Base-by-base conservation (phyloP, 92 coral and sea anemone species). In the Epizoanthus stellaris region DNA sequence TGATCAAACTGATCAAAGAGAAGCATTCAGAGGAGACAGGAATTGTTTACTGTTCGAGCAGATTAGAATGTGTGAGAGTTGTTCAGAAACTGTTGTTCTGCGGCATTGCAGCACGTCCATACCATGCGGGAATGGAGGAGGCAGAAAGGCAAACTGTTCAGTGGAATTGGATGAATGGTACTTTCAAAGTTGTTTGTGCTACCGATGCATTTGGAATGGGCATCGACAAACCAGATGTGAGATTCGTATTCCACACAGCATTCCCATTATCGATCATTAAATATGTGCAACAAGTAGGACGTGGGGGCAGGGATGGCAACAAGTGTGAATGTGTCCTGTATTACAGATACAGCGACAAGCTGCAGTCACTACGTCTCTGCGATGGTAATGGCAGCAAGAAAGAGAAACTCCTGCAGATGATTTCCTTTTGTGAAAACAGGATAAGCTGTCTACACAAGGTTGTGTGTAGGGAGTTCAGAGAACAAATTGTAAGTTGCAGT, bases 331-430 rank as follows among this genome's bases (percentile, higher is more conserved):
- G 70, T 65, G 36, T 65, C 10, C 17, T 65, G 70, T 65, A 21
- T 65, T 65, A 65, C 70, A 23, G 70, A 65, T 65, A 65, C 70
- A 65, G 70, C 70, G 70, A 65, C 70, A 65, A 65, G 70, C 39
- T 65, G 70, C 70, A 20, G 68, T 20, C 38, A 8, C 38, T 63
- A 21, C 68, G 39, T 34, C 39, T 63, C 38, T 63, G 39, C 12
- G 39, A 63, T 20, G 38, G 68, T 1, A 63, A 63, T 34, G 34
- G 3, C 12, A 34, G 34, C 9, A 63, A 63, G 68, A 63, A 63
- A 63, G 38, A 20, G 68, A 63, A 63, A 34, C 34, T 63, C 12
- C 38, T 20, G 68, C 34, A 63, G 38, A 21, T 63, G 68, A 20
- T 63, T 21, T 20, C 68, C 68, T 63, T 63, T 63, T 63, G 68